Evolutionary conservation across 2,113 vertebrate genomes (phyloP).

Genomic region (Eudyptes chrysolophus): DNA sequence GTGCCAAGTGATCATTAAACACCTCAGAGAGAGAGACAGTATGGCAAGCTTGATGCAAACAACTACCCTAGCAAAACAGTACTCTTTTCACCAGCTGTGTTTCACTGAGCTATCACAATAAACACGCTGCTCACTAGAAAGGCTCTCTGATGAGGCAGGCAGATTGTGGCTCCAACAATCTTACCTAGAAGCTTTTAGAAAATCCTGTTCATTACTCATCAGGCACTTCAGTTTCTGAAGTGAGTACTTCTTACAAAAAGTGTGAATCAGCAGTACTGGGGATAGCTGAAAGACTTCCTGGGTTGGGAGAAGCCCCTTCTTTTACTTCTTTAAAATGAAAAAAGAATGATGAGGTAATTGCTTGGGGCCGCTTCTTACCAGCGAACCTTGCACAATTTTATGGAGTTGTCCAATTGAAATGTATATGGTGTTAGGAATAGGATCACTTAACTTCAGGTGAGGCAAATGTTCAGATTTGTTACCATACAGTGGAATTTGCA

Average conservation of each 20-base stretch:
- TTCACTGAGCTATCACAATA: background rate
- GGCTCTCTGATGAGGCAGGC: constrained; percentile 7
- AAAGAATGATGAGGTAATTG: background rate
- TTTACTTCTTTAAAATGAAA: background rate
- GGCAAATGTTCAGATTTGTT: background rate
- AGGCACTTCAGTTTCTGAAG: background rate
- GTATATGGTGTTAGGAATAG: background rate
- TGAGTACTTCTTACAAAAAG: background rate
- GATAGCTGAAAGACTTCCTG: background rate
- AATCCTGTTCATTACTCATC: constrained; percentile 36
- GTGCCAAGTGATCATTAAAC: background rate
- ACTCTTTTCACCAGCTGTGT: background rate
- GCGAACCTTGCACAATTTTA: background rate
- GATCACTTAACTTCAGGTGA: background rate
- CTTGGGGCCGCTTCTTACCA: background rate
- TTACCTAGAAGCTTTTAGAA: constrained; percentile 15
- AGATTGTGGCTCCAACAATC: background rate
- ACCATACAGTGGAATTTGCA: background rate
- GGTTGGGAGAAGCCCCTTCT: background rate
- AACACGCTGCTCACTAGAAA: background rate
- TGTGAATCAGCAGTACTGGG: background rate
- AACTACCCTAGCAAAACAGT: background rate
- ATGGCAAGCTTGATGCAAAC: background rate
- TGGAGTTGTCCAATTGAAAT: background rate
- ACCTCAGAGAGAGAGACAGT: background rate